Conservation (phyloP, 1,140 invertebrate genomes). For the Musca domestica region DNA sequence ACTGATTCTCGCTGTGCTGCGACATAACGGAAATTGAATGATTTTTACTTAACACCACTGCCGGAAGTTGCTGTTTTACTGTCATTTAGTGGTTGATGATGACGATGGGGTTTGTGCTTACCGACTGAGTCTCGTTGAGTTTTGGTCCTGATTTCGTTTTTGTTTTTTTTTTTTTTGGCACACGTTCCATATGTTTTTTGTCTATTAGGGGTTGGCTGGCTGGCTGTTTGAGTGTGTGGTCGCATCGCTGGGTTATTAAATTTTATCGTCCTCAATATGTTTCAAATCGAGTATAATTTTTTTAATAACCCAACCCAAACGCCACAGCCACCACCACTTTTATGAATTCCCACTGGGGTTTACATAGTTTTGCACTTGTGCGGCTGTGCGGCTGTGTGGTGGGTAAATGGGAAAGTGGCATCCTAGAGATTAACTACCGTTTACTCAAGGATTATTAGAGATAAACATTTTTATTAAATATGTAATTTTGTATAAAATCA, state of each 20-base stretch:
- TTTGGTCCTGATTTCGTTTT: too few species aligned
- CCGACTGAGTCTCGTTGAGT: background rate
- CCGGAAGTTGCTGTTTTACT: slow-evolving; percentile 53
- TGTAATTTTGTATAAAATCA: background rate
- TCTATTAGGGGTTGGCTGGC: too few species aligned
- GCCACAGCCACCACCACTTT: background rate
- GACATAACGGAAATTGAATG: slow-evolving; percentile 50
- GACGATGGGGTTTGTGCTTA: background rate
- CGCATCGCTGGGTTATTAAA: slow-evolving; percentile 14
- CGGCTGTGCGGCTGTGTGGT: background rate
- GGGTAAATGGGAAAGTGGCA: too few species aligned
- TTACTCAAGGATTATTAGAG: too few species aligned
- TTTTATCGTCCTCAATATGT: slow-evolving; percentile 14
- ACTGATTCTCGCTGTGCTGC: background rate
- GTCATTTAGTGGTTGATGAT: slow-evolving; percentile 51
- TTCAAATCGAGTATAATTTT: slow-evolving; percentile 20
- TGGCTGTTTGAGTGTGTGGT: too few species aligned
- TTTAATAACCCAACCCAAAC: background rate
- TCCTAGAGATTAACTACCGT: too few species aligned
- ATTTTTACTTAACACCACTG: slow-evolving; percentile 49
- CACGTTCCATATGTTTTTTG: too few species aligned
- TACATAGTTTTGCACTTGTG: slow-evolving; percentile 10
- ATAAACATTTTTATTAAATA: too few species aligned
- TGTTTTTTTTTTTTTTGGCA: too few species aligned
- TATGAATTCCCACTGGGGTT: slow-evolving; percentile 12